Base-by-base conservation (phyloP, 2,888 invertebrate genomes). In the Parnassius smintheus region DNA sequence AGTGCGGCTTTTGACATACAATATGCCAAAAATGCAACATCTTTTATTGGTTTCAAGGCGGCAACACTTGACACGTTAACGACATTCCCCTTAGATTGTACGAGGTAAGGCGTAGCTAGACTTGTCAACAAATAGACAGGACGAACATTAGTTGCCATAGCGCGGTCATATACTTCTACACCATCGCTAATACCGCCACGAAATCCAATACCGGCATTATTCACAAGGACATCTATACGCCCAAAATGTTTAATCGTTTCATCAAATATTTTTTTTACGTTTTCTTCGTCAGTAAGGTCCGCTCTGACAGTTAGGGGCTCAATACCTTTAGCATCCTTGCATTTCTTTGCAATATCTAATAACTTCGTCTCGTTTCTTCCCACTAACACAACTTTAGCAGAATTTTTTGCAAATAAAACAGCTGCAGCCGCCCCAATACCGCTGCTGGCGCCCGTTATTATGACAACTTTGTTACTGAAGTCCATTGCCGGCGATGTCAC, bases 61-160 rank as follows among this genome's bases (percentile, higher is more conserved):
- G 95, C 96, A 3, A 98, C 96, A 81, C 98, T 98, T 13, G 98
- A 98, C 0, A 99, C 96, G 82, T 98, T 99, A 0, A 99, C 97
- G 70, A 98, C 94, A 71, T 94, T 96, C 25, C 98, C 98, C 82
- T 96, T 95, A 0, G 94, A 93, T 83, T 94, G 92, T 11, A 96
- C 93, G 45, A 98, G 91, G 86, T 97, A 93, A 2, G 98, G 98
- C 0, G 96, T 94, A 56, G 96, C 96, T 67, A 98, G 81, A 92
- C 95, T 95, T 1, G 97, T 97, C 68, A 98, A 84, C 53, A 95
- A 93, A 78, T 95, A 96, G 54, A 95, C 87, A 2, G 95, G 92
- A 70, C 97, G 93, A 13, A 97, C 94, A 84, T 99, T 99, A 12
- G 94, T 93, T 70, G 96, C 95, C 93, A 98, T 97, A 50, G 96